Evolutionary conservation across 1,140 invertebrate genomes (phyloP).

Genomic region (Drosophila simulans): DNA sequence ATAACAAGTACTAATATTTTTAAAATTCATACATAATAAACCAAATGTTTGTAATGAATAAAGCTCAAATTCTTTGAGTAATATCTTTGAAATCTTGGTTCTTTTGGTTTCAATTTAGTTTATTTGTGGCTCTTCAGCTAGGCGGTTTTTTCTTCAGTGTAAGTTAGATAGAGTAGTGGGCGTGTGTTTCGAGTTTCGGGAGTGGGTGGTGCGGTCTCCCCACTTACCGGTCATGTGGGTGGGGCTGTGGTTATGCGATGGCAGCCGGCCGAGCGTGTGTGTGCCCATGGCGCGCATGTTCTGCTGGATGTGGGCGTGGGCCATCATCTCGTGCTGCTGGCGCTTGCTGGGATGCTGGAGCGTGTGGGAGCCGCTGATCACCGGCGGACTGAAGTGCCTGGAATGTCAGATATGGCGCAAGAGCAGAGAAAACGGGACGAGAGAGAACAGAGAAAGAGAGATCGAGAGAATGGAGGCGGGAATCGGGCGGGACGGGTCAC

Average conservation of each 20-base stretch:
- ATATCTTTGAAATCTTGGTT: too few relatives aligned
- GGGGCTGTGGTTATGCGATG: slow-evolving; percentile 86
- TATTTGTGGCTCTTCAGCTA: too few relatives aligned
- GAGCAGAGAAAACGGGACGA: slow-evolving; percentile 18
- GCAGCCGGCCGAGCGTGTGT: slow-evolving; percentile 86
- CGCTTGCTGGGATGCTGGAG: slow-evolving; percentile 83
- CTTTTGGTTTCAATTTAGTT: too few relatives aligned
- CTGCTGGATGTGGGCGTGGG: slow-evolving; percentile 83
- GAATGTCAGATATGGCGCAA: slow-evolving; percentile 38
- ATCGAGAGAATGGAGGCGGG: slow-evolving; percentile 57
- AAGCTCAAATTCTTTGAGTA: too few relatives aligned
- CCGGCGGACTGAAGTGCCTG: slow-evolving; percentile 84
- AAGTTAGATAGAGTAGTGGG: slow-evolving; percentile 9
- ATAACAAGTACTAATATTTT: too few relatives aligned
- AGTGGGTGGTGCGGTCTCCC: neutral
- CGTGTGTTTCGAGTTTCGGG: slow-evolving; percentile 6
- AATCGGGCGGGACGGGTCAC: slow-evolving; percentile 47
- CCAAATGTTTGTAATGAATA: too few relatives aligned
- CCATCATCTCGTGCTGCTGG: slow-evolving; percentile 84
- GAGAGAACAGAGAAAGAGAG: slow-evolving; percentile 53
- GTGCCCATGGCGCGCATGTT: slow-evolving; percentile 85
- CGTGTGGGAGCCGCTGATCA: slow-evolving; percentile 83
- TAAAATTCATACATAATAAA: too few relatives aligned
- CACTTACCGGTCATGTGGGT: slow-evolving; percentile 83
- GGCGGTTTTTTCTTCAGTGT: slow-evolving; percentile 12